Base-by-base conservation (phyloP, 2,888 invertebrate genomes). In the Stenolophus ochropezus region DNA sequence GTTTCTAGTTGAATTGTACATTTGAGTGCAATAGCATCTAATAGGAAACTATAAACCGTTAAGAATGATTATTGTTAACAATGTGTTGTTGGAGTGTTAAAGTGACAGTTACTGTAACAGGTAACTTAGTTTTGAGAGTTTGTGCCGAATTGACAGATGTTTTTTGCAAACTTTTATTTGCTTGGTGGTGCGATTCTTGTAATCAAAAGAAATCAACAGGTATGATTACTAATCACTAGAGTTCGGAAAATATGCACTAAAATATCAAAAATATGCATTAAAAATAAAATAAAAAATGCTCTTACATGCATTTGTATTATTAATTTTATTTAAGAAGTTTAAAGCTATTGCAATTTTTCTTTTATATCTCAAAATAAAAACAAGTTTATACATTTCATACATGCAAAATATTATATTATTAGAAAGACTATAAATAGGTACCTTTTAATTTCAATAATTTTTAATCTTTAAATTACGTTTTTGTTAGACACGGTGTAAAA, bases 31-130 rank as follows among this genome's bases (percentile, higher is more conserved):
- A n/a, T 4, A 56, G 14, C n/a, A 61, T 61, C 21, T 25, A 23
- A 25, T 14, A 4, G 0, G 25, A 11, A 61, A 61, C 56, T 25
- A 61, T 61, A n/a, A 11, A 23, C 14, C 11, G 20, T 53, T 20
- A 56, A 61, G 21, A 61, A 61, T 25, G 25, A 25, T 25, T 25
- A 25, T 61, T 61, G 23, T 25, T 25, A 23, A 80, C 23, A 56
- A 80, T 80, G 80, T 80, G 80, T 33, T 80, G 80, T 21, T 80
- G 80, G 80, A 80, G 80, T 73, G 56, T 80, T 1, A 42, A 65
- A 27, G 80, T 80, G 4, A 80, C 80, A 27, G 80, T 56, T 42
- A 80, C 80, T 18, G 80, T 80, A 56, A 80, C 80, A 53, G 80
- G 80, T 27, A 80, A 80, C 47, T 58, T 80, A 47, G 80, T 80